Percentiles rank a stretch among this genome's conserved stretches.
phyloP scores from a whole-genome alignment of 2,113 vertebrate genomes.

The Puffinus mauretanicus region DNA sequence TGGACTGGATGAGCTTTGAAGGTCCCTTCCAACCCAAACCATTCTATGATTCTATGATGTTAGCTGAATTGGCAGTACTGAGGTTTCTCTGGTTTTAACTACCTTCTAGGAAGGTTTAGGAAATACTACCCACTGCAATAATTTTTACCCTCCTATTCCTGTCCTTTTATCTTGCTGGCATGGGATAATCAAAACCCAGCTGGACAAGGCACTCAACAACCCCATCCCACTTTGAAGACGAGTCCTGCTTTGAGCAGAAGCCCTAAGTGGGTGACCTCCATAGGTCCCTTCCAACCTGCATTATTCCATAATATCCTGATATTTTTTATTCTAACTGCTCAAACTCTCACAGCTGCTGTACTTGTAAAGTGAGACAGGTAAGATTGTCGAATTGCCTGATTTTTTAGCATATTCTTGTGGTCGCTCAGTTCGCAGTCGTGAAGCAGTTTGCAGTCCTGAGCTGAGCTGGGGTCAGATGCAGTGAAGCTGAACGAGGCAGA shows the following conservation, averaged over 20 bases:
- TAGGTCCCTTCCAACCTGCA: neutral
- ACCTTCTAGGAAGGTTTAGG: neutral
- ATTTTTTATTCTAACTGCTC: neutral
- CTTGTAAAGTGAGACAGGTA: neutral
- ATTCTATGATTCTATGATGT: too few relatives aligned
- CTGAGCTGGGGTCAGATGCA: neutral
- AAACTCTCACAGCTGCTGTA: neutral
- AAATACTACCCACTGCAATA: neutral
- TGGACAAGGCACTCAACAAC: accelerated
- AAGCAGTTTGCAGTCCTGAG: neutral
- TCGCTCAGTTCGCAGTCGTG: accelerated
- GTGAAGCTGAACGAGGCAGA: neutral
- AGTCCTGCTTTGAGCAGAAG: neutral
- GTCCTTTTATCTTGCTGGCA: neutral
- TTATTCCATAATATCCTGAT: neutral
- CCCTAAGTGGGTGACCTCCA: neutral
- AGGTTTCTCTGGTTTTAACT: neutral
- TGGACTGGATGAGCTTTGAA: accelerated
- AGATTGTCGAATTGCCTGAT: neutral
- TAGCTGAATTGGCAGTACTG: neutral
- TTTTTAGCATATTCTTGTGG: neutral
- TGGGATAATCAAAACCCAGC: neutral
- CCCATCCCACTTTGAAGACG: neutral
- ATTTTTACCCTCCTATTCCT: neutral
- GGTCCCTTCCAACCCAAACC: neutral